Percentiles rank a stretch among this genome's conserved stretches.
Conservation (phyloP, 2,888 invertebrate genomes). For the Limnephilus marmoratus region DNA sequence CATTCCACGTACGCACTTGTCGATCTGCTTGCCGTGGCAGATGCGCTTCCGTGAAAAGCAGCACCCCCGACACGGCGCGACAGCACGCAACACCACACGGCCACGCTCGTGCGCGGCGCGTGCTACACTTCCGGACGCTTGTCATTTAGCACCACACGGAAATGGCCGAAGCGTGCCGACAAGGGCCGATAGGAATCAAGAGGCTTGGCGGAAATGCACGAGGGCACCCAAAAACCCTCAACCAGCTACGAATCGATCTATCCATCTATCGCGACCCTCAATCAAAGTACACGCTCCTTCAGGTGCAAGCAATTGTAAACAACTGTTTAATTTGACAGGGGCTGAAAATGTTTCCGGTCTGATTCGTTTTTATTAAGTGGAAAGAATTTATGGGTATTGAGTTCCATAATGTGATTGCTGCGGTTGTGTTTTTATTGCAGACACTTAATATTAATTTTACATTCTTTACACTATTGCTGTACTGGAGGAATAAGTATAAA, state of each 20-base stretch:
- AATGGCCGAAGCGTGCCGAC: conserved; percentile 56
- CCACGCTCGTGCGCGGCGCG: conserved; percentile 51
- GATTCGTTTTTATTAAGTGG: background rate
- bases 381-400: background rate
- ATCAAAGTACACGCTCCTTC: conserved; percentile 7
- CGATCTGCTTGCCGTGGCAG: conserved; percentile 43
- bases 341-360: background rate
- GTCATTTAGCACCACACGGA: conserved; percentile 59
- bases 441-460: background rate
- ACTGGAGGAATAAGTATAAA: background rate
- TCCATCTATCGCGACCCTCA: conserved; percentile 20
- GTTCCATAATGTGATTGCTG: background rate
- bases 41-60: conserved; percentile 47
- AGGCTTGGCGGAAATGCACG: conserved; percentile 36
- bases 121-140: conserved; percentile 57
- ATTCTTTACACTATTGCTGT: background rate
- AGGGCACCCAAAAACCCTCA: background rate
- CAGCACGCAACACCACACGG: background rate
- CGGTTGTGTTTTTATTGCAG: background rate
- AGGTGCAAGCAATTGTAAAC: conserved; percentile 20
- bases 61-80: background rate
- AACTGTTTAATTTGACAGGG: background rate
- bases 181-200: conserved; percentile 52
- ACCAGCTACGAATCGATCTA: conserved; percentile 15
- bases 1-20: conserved; percentile 39